A percentile compares a stretch with the other conserved stretches of the same genome.
Evolutionary conservation across 1,140 invertebrate genomes (phyloP).

Genomic region (Aplysia californica): DNA sequence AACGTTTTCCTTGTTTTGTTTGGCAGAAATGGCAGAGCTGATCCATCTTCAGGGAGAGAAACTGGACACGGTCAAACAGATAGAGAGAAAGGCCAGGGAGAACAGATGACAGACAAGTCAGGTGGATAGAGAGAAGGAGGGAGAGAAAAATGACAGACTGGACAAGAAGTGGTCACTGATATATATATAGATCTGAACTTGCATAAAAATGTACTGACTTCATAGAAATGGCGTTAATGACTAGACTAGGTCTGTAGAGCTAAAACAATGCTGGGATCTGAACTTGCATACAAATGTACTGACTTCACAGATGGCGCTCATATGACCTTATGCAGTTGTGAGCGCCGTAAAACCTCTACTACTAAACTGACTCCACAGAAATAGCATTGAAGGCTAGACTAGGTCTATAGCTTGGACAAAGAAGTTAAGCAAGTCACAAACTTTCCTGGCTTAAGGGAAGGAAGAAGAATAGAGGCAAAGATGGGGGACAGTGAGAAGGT

Average conservation of each 20-base stretch:
- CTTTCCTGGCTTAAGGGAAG: not conserved
- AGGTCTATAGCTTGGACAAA: not conserved
- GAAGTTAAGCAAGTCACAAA: not conserved
- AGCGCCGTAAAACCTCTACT: too few relatives aligned
- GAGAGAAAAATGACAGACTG: too few relatives aligned
- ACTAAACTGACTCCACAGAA: not conserved
- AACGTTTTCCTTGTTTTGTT: not conserved
- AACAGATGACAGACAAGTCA: not conserved
- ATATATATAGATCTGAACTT: too few relatives aligned
- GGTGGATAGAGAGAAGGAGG: not conserved
- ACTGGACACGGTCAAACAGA: slow-evolving; percentile 43
- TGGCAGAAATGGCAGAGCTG: slow-evolving; percentile 50
- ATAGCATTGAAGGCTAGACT: not conserved
- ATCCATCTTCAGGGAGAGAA: slow-evolving; percentile 49
- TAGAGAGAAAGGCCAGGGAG: slow-evolving; percentile 31
- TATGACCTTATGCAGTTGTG: too few relatives aligned
- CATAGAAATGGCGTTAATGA: too few relatives aligned
- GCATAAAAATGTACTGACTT: too few relatives aligned
- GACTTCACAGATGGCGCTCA: too few relatives aligned
- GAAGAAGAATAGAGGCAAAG: not conserved
- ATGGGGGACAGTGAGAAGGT: not conserved
- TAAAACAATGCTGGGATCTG: not conserved
- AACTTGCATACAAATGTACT: not conserved
- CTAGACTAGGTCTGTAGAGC: too few relatives aligned
- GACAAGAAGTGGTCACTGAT: too few relatives aligned